These are phyloP conservation scores for Vandiemenella viatica DNA, from an alignment of 2,888 invertebrate genomes.

Conservation along the genomic window DNA sequence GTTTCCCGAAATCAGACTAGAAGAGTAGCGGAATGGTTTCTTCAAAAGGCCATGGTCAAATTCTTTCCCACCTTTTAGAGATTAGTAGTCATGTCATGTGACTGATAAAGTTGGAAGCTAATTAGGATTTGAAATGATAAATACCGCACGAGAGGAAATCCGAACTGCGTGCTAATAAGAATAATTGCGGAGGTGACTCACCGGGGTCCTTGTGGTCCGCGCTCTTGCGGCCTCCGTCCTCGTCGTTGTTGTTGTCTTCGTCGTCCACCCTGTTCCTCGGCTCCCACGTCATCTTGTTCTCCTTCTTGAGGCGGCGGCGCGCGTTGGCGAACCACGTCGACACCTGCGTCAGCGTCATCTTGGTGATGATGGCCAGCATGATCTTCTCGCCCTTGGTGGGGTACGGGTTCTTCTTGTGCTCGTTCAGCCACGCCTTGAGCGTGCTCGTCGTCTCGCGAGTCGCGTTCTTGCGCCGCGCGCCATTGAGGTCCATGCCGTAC, in stretches of 20 bases:
- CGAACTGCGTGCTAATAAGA: too few relatives aligned
- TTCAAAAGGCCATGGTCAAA: too few relatives aligned
- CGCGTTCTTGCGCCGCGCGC: slow-evolving; percentile 92
- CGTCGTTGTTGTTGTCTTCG: slow-evolving; percentile 84
- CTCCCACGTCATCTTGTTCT: slow-evolving; percentile 99
- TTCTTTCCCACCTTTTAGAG: too few relatives aligned
- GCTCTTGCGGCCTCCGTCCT: slow-evolving; percentile 62
- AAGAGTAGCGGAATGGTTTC: too few relatives aligned
- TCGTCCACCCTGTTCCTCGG: slow-evolving; percentile 88
- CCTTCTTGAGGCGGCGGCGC: slow-evolving; percentile 83
- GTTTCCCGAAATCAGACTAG: too few relatives aligned
- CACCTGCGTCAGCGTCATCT: slow-evolving; percentile 96
- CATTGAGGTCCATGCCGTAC: slow-evolving; percentile 89
- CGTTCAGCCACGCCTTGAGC: slow-evolving; percentile 94
- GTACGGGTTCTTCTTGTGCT: slow-evolving; percentile 98
- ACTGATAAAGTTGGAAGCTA: too few relatives aligned
- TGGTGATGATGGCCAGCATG: slow-evolving; percentile 96
- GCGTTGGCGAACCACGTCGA: slow-evolving; percentile 99
- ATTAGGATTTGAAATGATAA: too few relatives aligned
- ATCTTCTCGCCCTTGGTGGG: slow-evolving; percentile 99
- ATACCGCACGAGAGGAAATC: too few relatives aligned
- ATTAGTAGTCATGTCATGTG: too few relatives aligned
- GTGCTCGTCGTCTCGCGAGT: slow-evolving; percentile 97
- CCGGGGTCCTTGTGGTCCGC: slow-evolving; percentile 73
- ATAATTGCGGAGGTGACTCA: too few relatives aligned